Evolutionary conservation across 2,113 vertebrate genomes (phyloP).

Genomic region (Anthoscopus minutus): DNA sequence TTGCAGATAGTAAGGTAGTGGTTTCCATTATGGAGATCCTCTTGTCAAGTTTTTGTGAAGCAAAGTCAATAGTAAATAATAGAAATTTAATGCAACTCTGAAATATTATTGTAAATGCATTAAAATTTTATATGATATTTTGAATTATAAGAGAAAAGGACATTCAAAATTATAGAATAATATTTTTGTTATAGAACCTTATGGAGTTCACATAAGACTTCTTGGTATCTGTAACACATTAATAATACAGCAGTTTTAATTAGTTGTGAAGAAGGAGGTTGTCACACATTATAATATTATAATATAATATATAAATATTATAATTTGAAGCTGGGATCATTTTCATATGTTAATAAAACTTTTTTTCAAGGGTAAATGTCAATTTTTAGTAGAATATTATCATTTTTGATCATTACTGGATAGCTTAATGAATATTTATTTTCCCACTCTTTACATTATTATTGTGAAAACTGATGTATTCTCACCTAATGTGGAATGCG

Average conservation of each 20-base stretch:
- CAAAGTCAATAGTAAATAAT: not conserved
- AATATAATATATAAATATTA: too few relatives aligned
- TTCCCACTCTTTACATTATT: not conserved
- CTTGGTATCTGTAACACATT: not conserved
- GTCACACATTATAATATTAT: slow-evolving; percentile 5
- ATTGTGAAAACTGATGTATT: not conserved
- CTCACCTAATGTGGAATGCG: not conserved
- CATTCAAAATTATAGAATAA: not conserved
- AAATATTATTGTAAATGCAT: not conserved
- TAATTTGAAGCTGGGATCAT: not conserved
- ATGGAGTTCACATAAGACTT: not conserved
- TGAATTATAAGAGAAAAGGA: not conserved
- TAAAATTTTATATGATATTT: not conserved
- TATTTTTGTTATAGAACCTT: not conserved
- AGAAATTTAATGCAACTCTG: not conserved
- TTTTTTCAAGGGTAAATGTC: not conserved
- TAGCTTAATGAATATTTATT: slow-evolving; percentile 11
- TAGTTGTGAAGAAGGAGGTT: not conserved
- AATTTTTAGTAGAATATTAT: not conserved
- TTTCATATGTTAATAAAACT: not conserved
- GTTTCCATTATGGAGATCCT: not conserved
- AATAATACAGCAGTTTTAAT: slow-evolving; percentile 38
- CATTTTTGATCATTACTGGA: not conserved
- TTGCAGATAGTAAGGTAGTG: not conserved
- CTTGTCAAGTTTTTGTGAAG: not conserved